phyloP scores from a whole-genome alignment of 1,140 invertebrate genomes.

The Acromyrmex heyeri region DNA sequence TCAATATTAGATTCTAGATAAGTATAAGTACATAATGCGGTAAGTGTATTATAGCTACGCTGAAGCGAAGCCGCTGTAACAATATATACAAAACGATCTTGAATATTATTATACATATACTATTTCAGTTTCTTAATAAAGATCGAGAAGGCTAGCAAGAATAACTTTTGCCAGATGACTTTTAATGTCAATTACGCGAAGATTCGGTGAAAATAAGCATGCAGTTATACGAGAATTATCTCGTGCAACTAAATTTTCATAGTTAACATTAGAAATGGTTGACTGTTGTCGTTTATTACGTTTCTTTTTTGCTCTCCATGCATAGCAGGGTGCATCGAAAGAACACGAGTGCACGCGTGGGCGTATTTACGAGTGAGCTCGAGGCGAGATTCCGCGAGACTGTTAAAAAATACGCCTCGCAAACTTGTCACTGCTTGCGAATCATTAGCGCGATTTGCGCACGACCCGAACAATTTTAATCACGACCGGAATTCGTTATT shows the following conservation, averaged over 20 bases:
- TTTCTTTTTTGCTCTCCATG: constrained; percentile 1
- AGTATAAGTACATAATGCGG: constrained; percentile 52
- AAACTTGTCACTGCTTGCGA: constrained; percentile 33
- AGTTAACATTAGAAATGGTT: constrained; percentile 23
- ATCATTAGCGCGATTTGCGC: constrained; percentile 53
- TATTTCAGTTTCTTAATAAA: constrained; percentile 60
- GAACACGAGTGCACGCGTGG: background rate
- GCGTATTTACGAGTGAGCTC: constrained; percentile 34
- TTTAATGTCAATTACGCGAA: constrained; percentile 19
- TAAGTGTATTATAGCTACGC: constrained; percentile 38
- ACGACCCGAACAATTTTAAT: constrained; percentile 22
- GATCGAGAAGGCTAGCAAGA: background rate
- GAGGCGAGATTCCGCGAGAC: background rate
- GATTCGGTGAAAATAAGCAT: background rate
- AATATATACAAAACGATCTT: background rate
- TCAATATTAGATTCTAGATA: constrained; percentile 67
- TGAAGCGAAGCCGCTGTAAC: constrained; percentile 62
- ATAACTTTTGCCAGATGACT: background rate
- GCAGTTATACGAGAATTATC: background rate
- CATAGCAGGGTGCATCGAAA: background rate
- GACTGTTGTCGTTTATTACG: background rate
- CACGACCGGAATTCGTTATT: constrained; percentile 39
- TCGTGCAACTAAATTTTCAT: constrained; percentile 5
- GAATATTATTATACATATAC: constrained; percentile 51
- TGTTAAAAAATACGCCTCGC: constrained; percentile 8